phyloP scores from a whole-genome alignment of 2,113 vertebrate genomes.

The Notothenia rossii region DNA sequence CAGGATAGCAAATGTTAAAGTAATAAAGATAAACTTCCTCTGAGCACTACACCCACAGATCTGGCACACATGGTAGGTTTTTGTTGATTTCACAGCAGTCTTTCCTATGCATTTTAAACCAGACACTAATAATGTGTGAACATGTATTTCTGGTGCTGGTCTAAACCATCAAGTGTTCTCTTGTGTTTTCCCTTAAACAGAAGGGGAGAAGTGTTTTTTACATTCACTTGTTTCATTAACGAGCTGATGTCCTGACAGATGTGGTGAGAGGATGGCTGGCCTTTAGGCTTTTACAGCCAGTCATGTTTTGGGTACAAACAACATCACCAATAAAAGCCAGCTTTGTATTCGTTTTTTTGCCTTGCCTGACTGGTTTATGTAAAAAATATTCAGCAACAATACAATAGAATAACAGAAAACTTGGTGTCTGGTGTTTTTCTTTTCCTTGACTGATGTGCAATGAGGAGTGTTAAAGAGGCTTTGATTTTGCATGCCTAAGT shows the following conservation, averaged over 20 bases:
- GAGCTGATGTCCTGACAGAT: conserved; percentile 11
- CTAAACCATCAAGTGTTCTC: conserved; percentile 19
- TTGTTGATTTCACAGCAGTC: conserved; percentile 28
- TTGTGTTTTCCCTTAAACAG: conserved; percentile 13
- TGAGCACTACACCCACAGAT: neutral
- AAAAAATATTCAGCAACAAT: neutral
- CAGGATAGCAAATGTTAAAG: neutral
- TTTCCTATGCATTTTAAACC: conserved; percentile 19
- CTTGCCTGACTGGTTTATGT: conserved; percentile 7
- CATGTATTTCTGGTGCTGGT: neutral
- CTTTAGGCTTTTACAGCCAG: neutral
- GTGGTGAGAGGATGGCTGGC: neutral
- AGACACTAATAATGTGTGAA: conserved; percentile 27
- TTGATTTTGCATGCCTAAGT: no score
- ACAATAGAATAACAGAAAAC: neutral
- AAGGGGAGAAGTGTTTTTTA: conserved; percentile 29
- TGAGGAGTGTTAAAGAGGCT: neutral
- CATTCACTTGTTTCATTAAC: conserved; percentile 16
- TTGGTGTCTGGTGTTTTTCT: neutral
- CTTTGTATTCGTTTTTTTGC: neutral
- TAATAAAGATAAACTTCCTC: neutral
- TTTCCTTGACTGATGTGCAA: neutral
- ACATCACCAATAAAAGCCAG: neutral
- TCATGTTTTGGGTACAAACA: neutral
- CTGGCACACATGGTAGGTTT: conserved; percentile 24